Evolutionary conservation across 2,797 vertebrate genomes (phyloP), one percentile per base, ranked within the genome.

Genomic region (Simalia tracyae): DNA sequence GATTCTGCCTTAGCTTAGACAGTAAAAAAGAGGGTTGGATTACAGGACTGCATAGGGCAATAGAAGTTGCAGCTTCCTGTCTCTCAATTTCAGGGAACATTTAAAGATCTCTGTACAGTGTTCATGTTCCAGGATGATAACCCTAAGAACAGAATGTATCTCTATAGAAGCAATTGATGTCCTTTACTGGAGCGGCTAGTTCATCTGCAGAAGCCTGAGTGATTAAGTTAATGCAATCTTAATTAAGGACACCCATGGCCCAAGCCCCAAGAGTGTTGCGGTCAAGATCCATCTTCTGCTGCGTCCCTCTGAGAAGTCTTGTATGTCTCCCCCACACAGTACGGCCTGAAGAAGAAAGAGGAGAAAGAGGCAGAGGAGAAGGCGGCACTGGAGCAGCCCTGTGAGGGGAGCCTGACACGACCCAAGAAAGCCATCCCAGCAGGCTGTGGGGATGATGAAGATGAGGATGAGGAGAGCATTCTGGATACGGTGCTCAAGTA

Each of bases 281-380:
- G 81, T 24, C 50, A 31, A 57, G 24, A 54, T 63, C 61, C 26
- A 42, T 24, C 31, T 26, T 84, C 42, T 31, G 68, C 86, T 87
- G 57, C 57, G 36, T 87, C 66, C 64, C 64, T 76, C 63, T 57
- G 42, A 54, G 28, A 56, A 19, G 28, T 36, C 56, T 56, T 46
- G 19, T 76, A 7, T 60, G 12, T 72, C 57, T 87, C 84, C 64
- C 31, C 94, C 89, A 5, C 91, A 0, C 95, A 99, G 99, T 99
- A 99, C 0, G 99, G 99, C 68, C 97, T 99, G 97, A 99, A 99
- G 98, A 99, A 99, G 97, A 99, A 99, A 93, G 99, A 99, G 93
- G 99, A 99, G 97, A 99, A 99, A 93, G 99, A 99, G 95, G 99
- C 99, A 0, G 99, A 99, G 96, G 99, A 99, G 97, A 99, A 99